Percentiles rank a stretch among this genome's conserved stretches.
These are phyloP conservation scores for Archips xylosteana DNA, from an alignment of 2,888 invertebrate genomes.

Conservation along the genomic window DNA sequence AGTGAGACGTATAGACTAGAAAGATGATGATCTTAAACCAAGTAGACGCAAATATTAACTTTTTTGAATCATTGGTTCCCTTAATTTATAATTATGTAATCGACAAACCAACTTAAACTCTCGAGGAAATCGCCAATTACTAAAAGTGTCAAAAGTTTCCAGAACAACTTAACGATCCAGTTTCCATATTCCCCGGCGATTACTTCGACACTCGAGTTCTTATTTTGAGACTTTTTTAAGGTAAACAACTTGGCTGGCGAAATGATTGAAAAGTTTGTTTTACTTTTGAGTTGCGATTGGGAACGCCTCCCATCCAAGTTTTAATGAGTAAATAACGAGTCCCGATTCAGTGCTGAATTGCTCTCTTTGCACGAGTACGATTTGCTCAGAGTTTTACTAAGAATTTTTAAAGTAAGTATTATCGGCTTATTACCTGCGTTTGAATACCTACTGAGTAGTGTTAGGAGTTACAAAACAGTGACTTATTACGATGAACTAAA, in stretches of 20 bases:
- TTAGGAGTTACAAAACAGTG: too few relatives aligned
- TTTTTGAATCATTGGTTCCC: neutral
- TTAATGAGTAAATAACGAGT: slow-evolving; percentile 82
- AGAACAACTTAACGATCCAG: slow-evolving; percentile 24
- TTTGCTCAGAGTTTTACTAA: slow-evolving; percentile 24
- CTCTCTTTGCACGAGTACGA: slow-evolving; percentile 62
- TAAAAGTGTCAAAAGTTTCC: slow-evolving; percentile 18
- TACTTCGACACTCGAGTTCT: slow-evolving; percentile 26
- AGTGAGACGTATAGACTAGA: too few relatives aligned
- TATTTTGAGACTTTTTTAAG: slow-evolving; percentile 46
- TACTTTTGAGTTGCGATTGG: slow-evolving; percentile 60
- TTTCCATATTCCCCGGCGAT: slow-evolving; percentile 27
- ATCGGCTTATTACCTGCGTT: slow-evolving; percentile 14
- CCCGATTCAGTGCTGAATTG: slow-evolving; percentile 63
- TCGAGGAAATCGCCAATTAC: slow-evolving; percentile 21
- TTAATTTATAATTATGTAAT: slow-evolving; percentile 2
- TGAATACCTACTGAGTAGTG: too few relatives aligned
- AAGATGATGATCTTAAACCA: neutral
- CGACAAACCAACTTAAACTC: neutral
- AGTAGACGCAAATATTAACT: neutral
- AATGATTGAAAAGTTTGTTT: slow-evolving; percentile 71
- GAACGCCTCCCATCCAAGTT: slow-evolving; percentile 75
- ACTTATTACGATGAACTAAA: neutral
- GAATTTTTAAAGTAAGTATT: slow-evolving; percentile 18
- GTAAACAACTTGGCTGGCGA: slow-evolving; percentile 56